A percentile compares a stretch with the other conserved stretches of the same genome.
phyloP scores from a whole-genome alignment of 1,140 invertebrate species.

The Heliconius congener region DNA sequence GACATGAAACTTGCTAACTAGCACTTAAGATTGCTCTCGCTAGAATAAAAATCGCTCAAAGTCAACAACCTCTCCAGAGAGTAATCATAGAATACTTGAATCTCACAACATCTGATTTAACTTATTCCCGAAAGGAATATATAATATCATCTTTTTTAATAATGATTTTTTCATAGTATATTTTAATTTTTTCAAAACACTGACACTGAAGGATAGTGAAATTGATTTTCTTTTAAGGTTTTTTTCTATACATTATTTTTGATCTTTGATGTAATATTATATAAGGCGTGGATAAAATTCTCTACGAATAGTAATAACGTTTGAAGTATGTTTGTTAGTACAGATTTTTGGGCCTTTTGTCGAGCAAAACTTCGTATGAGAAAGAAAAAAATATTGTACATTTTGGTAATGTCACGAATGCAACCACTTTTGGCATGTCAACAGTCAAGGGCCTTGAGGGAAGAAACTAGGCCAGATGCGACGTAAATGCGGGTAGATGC shows the following conservation, averaged over 20 bases:
- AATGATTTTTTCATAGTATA: too few relatives aligned
- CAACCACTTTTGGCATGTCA: constrained; percentile 34
- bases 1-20: constrained; percentile 19
- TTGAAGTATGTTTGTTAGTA: not conserved
- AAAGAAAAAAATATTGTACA: constrained; percentile 12
- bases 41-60: constrained; percentile 24
- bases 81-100: constrained; percentile 18
- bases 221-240: too few relatives aligned
- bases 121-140: constrained; percentile 1
- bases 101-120: constrained; percentile 21
- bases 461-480: constrained; percentile 45
- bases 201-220: too few relatives aligned
- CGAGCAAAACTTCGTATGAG: not conserved
- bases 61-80: constrained; percentile 31
- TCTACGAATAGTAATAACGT: not conserved
- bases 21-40: constrained; percentile 1
- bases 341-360: not conserved
- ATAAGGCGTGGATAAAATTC: too few relatives aligned
- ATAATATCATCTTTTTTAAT: not conserved
- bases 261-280: too few relatives aligned
- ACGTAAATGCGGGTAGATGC: constrained; percentile 33
- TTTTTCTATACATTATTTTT: too few relatives aligned
- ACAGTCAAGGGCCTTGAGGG: constrained; percentile 39
- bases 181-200: too few relatives aligned
- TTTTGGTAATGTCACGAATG: constrained; percentile 28